A percentile compares a stretch with the other conserved stretches of the same genome.
phyloP scores from a whole-genome alignment of 2,797 vertebrate species.

The Phataginus tricuspis region DNA sequence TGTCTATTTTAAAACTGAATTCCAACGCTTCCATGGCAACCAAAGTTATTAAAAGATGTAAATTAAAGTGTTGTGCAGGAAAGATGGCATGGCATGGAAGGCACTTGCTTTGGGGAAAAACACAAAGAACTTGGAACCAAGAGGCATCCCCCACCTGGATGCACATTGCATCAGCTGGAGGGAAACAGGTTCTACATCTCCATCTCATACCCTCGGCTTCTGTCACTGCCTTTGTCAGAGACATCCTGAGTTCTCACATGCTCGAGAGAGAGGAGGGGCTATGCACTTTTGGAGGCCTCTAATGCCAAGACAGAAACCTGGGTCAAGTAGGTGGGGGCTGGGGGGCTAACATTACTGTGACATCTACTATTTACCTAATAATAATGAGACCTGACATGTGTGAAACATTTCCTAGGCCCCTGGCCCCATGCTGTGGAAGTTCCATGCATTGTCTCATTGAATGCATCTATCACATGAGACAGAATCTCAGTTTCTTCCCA shows the following conservation, averaged over 20 bases:
- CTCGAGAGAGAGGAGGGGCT: neutral
- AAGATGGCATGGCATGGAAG: conserved; percentile 70
- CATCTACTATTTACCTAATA: rapidly evolving
- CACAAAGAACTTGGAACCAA: conserved; percentile 22
- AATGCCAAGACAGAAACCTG: neutral
- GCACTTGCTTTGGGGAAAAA: conserved; percentile 58
- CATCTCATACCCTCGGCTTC: rapidly evolving
- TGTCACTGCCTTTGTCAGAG: neutral
- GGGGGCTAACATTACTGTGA: neutral
- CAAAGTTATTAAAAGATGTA: conserved; percentile 80
- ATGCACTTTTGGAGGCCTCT: neutral
- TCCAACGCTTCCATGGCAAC: conserved; percentile 83
- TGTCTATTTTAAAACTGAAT: conserved; percentile 82
- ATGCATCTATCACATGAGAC: neutral
- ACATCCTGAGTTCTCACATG: neutral
- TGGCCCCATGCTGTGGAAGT: neutral
- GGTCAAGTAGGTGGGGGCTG: neutral
- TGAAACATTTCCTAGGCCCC: too few relatives aligned
- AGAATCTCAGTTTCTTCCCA: neutral
- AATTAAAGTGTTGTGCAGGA: conserved; percentile 75
- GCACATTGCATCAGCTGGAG: neutral
- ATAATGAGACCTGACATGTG: rapidly evolving
- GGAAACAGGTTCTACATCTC: too few relatives aligned
- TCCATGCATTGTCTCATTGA: neutral
- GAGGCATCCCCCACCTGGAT: neutral